Percentiles rank a stretch among this genome's conserved stretches.
Conservation (phyloP, 1,140 invertebrate species). For the Drosophila littoralis region DNA sequence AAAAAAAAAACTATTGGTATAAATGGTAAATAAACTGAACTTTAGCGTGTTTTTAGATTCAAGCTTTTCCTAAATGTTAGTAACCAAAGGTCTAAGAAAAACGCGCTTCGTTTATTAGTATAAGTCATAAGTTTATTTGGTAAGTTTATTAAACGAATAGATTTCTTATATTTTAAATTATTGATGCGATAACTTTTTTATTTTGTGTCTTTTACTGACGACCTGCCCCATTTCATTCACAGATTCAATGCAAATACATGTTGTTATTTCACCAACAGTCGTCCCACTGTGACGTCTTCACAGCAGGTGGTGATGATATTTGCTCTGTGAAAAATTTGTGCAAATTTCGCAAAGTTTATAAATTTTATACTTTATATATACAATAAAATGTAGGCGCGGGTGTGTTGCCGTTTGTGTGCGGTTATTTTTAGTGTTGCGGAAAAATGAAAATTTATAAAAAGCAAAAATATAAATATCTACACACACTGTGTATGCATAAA, state of each 20-base stretch:
- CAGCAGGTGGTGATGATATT: conserved; percentile 67
- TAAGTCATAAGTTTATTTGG: too few relatives aligned
- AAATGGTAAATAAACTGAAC: too few relatives aligned
- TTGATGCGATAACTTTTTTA: too few relatives aligned
- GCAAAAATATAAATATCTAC: conserved; percentile 22
- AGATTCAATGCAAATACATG: not conserved
- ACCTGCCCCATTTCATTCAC: conserved; percentile 7
- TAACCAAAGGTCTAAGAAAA: too few relatives aligned
- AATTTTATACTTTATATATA: conserved; percentile 66
- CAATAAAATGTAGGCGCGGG: conserved; percentile 25
- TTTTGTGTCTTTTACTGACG: too few relatives aligned
- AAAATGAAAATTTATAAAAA: conserved; percentile 70
- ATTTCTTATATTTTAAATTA: too few relatives aligned
- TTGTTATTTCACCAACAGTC: not conserved
- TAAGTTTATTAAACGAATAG: too few relatives aligned
- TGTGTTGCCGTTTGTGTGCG: conserved; percentile 14
- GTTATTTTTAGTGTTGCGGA: conserved; percentile 67
- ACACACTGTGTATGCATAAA: not conserved
- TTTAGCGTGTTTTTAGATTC: too few relatives aligned
- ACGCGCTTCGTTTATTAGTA: too few relatives aligned
- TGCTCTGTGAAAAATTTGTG: conserved; percentile 47
- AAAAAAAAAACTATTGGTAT: too few relatives aligned
- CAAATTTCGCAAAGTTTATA: conserved; percentile 70
- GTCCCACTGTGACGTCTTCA: conserved; percentile 44
- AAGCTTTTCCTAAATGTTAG: too few relatives aligned